Base-by-base conservation (phyloP, 2,888 invertebrate species). In the Asteroscopus sphinx region DNA sequence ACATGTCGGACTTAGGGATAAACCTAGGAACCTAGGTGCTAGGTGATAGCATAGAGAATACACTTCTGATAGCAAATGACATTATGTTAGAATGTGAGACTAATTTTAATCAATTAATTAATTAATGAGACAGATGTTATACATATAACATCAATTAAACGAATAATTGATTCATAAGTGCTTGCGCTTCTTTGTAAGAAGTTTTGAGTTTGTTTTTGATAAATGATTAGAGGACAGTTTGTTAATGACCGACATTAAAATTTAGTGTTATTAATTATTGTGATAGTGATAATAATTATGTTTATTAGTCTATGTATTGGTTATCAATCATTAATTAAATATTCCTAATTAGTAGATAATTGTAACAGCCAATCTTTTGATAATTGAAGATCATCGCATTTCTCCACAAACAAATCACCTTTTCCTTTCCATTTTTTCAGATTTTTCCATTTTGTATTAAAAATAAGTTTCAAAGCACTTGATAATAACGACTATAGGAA, bases 391-490 rank as follows among this genome's bases (percentile, higher is more conserved):
- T 12, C 46, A 41, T 45, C n/a, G 25, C 55, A 62, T 75, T 63
- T 60, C 46, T 60, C 53, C 65, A 71, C 58, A 74, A 68, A 65
- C 60, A 68, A 79, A 85, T 92, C 93, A 93, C 93, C 93, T 93
- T 90, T 88, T 91, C 71, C 93, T 88, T 85, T 93, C 93, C 92
- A 92, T 90, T 74, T 81, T 73, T 64, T 65, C 65, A 70, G 69
- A 62, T 66, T 63, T 73, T 64, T 65, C 65, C 66, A 67, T 66
- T 66, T 63, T 46, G 12, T 26, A 75, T 57, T 64, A 77, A 57
- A 59, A 69, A 66, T 39, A 52, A 64, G 42, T 59, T 39, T 40
- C 53, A 56, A 72, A 76, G 66, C 76, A 73, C 69, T 62, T 17
- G 7, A 25, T n/a, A 28, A 41, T 32, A 17, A 61, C 55, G 74